Evolutionary conservation across 2,888 invertebrate genomes (phyloP), one percentile per base, ranked within the genome.

Genomic region (Nomada ruficornis): DNA sequence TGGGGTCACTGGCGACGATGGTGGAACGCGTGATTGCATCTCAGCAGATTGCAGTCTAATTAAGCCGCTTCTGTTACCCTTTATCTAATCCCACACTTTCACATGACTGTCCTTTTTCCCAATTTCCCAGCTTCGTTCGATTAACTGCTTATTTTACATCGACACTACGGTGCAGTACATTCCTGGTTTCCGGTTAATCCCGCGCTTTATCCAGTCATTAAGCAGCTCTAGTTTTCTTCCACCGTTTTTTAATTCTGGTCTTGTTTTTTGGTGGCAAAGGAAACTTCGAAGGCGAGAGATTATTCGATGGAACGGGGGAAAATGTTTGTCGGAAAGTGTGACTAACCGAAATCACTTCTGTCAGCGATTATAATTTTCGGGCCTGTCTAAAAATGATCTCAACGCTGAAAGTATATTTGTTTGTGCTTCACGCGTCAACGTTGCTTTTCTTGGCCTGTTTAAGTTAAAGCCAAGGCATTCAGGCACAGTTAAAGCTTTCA

Each of bases 141-240:
- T 65, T 81, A 81, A 80, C 80, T 70, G 73, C 65, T 70, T 80
- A 81, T 69, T 81, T 59, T 55, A 54, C 60, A 71, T 62, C 55
- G 70, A 54, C 52, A 57, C 64, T 20, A 36, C 29, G 7, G 7
- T 23, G 23, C 7, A 44, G 3, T 11, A 20, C 52, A 63, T 18
- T 26, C 15, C 7, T 47, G 54, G n/a, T 20, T 44, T 1, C 42
- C 18, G 9, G 78, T 71, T 78, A 80, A 80, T 80, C 71, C 71
- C 3, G 20, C 78, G 29, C 70, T 80, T 78, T 78, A 78, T 80
- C 80, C 70, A 71, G 65, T 55, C 71, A 55, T 71, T 71, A 78
- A 78, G 55, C 70, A 57, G 36, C 26, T 55, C 47, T 65, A 47
- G 59, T 63, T 52, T 73, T n/a, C n/a, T 59, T 29, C 36, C 10